Evolutionary conservation across 64 coral and sea anemone species (phyloP).

Genomic region (Exaiptasia diaphana): DNA sequence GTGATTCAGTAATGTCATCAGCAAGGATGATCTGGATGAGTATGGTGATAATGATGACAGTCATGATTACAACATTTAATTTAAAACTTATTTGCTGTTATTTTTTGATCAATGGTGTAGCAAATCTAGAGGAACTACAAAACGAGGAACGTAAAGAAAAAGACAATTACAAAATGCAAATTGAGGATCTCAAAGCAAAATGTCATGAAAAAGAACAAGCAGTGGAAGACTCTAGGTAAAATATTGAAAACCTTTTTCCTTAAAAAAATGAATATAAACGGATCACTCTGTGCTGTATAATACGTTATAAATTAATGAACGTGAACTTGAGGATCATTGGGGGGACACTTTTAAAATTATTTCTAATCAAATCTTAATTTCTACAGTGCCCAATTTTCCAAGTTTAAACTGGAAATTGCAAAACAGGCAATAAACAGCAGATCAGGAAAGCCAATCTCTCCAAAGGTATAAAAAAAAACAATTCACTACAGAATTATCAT

Average conservation of each 20-base stretch:
- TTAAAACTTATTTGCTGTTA: no score
- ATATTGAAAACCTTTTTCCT: not conserved
- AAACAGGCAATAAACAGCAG: slow-evolving; percentile 93
- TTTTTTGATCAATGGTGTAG: no score
- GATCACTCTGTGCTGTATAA: no score
- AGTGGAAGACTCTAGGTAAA: slow-evolving; percentile 74
- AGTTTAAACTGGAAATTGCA: slow-evolving; percentile 86
- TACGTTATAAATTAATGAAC: no score
- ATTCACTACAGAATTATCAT: not conserved
- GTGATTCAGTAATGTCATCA: no score
- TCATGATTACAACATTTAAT: no score
- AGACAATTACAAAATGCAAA: slow-evolving; percentile 89
- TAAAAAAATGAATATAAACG: not conserved
- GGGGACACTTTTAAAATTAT: not conserved
- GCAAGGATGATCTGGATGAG: no score
- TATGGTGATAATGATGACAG: no score
- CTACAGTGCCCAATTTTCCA: slow-evolving; percentile 83
- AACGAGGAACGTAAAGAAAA: slow-evolving; percentile 79
- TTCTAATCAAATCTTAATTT: not conserved
- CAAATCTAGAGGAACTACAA: slow-evolving; percentile 95
- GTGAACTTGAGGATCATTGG: no score
- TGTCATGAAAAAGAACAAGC: slow-evolving; percentile 86
- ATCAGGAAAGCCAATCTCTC: slow-evolving; percentile 85
- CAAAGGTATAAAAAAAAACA: slow-evolving; percentile 62
- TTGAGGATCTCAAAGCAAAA: slow-evolving; percentile 91